These are phyloP conservation scores for Cryptoprocta ferox DNA, from an alignment of 2,797 vertebrate genomes.

Conservation along the genomic window DNA sequence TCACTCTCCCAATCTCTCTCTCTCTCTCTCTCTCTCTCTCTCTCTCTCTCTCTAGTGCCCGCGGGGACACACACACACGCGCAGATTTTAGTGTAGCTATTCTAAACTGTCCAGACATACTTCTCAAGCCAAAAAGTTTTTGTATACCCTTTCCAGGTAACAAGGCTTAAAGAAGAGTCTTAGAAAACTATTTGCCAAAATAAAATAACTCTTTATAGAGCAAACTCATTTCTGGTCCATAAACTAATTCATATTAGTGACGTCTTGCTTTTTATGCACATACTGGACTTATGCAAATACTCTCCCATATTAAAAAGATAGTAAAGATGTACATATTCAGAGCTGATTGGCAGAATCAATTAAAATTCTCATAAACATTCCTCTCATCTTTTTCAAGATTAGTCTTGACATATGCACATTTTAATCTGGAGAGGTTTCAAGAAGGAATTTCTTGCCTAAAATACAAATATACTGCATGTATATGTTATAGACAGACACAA, in stretches of 20 bases:
- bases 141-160: not conserved
- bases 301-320: not conserved
- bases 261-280: not conserved
- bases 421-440: constrained; percentile 19
- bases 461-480: not conserved
- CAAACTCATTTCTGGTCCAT: not conserved
- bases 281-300: not conserved
- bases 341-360: constrained; percentile 27
- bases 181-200: constrained; percentile 24
- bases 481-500: not conserved
- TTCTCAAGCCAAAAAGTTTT: not conserved
- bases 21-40: not conserved
- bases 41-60: not conserved
- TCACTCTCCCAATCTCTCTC: not conserved
- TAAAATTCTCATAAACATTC: constrained; percentile 69
- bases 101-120: not conserved
- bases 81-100: not conserved
- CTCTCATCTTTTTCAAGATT: constrained; percentile 51
- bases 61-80: not conserved
- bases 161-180: not conserved
- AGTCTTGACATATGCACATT: constrained; percentile 39
- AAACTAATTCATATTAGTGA: not conserved
- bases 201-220: constrained; percentile 9
- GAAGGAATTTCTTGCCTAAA: not conserved
- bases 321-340: constrained; percentile 3